Evolutionary conservation across 2,888 invertebrate genomes (phyloP), one percentile per base, ranked within the genome.

Genomic region (Nebria brevicollis): DNA sequence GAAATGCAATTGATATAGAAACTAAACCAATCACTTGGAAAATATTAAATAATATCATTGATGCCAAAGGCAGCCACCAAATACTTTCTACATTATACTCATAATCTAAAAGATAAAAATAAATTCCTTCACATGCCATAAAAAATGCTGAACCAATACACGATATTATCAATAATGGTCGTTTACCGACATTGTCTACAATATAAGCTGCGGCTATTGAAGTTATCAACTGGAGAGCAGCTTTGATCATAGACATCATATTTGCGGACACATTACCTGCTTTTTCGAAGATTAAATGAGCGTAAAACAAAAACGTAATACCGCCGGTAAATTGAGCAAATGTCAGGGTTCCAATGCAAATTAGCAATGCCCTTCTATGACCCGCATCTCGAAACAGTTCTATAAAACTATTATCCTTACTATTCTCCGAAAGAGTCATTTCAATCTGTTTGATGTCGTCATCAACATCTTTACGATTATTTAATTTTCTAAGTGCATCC

Each of bases 271-370:
- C 73, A 41, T 81, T 70, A n/a, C 85, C 86, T 64, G 85, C 84
- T 7, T 86, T 83, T 82, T 89, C 88, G 85, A 94, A 93, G 84
- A 94, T 93, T 1, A 89, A 88, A 82, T 92, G 91, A 0, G 91
- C 90, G 84, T 92, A 92, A 0, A 91, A 90, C 0, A 92, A 89
- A 2, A 92, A 89, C 0, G 92, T 91, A 73, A 91, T 91, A 81
- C 91, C 91, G 0, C 92, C 92, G 84, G 91, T 91, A 66, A 92
- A 88, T 85, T 94, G 93, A 85, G 91, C 91, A 76, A 90, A 89
- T 2, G 91, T 90, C 84, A 91, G 90, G 10, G 93, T 88, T n/a
- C 91, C 90, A 25, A 93, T 86, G 75, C 91, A 90, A 77, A 94
- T 91, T 85, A 91, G 89, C 85, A 93, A 88, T 1, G 93, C 93